phyloP scores from a whole-genome alignment of 30 jellyfish, hydroid and myxozoan genomes.

The Rhopilema esculentum region DNA sequence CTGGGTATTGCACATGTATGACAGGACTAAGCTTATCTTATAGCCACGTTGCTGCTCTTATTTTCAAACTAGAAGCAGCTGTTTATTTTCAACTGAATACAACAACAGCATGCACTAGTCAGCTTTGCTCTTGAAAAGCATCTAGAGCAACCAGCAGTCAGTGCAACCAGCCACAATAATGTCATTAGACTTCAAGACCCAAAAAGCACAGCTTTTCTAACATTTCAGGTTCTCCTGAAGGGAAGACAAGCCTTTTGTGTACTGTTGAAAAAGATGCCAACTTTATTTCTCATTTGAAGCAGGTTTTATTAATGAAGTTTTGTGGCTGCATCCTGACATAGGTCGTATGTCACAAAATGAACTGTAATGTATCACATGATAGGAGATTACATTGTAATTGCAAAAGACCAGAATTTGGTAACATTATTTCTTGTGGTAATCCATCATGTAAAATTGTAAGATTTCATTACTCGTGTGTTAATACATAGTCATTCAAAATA shows the following conservation, averaged over 20 bases:
- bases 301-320: neutral
- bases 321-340: slow-evolving; percentile 10
- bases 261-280: slow-evolving; percentile 11
- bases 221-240: slow-evolving; percentile 13
- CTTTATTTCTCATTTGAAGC: neutral
- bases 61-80: no score
- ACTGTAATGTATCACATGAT: neutral
- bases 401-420: slow-evolving; percentile 35
- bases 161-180: no score
- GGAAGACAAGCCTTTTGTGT: neutral
- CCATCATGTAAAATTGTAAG: slow-evolving; percentile 27
- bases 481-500: no score
- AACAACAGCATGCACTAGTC: no score
- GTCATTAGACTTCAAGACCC: no score
- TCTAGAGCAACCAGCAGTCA: no score
- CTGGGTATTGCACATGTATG: no score
- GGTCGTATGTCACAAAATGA: slow-evolving; percentile 24
- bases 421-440: slow-evolving; percentile 34
- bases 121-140: no score
- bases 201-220: no score
- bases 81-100: no score
- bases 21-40: no score
- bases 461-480: slow-evolving; percentile 36
- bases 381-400: slow-evolving; percentile 35
- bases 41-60: no score